Evolutionary conservation across 2,797 vertebrate species (phyloP).

Genomic region (Balearica regulorum): DNA sequence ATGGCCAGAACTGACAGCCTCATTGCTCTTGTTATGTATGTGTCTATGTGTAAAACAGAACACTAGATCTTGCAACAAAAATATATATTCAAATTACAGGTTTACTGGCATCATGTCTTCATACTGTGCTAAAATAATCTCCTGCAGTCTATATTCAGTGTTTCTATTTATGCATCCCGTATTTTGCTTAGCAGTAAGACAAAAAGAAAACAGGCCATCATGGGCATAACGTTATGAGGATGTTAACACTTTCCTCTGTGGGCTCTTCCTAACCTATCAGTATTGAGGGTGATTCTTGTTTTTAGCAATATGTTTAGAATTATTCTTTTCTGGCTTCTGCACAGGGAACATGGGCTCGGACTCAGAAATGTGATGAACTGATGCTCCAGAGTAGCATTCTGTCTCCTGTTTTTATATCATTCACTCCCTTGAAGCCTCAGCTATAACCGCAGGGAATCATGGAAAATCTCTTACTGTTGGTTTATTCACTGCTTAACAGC

Average conservation of each 20-base stretch:
- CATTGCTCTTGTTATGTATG: neutral
- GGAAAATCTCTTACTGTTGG: neutral
- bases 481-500: neutral
- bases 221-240: neutral
- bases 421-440: neutral
- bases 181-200: conserved; percentile 30
- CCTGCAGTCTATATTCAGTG: conserved; percentile 28
- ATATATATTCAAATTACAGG: conserved; percentile 34
- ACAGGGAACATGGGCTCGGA: neutral
- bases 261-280: neutral
- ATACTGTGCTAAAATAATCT: conserved; percentile 31
- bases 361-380: neutral
- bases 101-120: conserved; percentile 34
- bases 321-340: neutral
- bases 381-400: neutral
- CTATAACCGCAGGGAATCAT: neutral
- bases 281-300: neutral
- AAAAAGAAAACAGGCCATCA: conserved; percentile 18
- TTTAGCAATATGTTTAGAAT: neutral
- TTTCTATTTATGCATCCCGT: conserved; percentile 30
- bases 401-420: neutral
- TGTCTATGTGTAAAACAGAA: neutral
- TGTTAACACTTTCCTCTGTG: neutral
- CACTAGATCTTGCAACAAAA: conserved; percentile 7
- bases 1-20: neutral